phyloP scores from a whole-genome alignment of 2,888 invertebrate species.

The Machimus rusticus region DNA sequence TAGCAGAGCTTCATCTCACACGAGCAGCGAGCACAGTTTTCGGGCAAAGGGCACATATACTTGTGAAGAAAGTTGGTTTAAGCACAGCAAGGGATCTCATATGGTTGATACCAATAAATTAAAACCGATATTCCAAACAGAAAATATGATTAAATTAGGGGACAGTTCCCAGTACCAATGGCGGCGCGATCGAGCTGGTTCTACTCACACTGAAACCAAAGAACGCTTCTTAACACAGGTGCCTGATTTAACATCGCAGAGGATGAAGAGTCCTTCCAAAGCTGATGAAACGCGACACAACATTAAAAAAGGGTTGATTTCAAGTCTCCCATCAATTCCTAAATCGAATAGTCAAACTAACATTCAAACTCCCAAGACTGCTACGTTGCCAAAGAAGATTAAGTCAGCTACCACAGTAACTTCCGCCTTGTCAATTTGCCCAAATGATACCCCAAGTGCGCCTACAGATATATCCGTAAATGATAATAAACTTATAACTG shows the following conservation, averaged over 20 bases:
- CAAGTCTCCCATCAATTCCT: background rate
- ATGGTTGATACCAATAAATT: slow-evolving; percentile 57
- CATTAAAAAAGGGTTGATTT: background rate
- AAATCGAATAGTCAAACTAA: slow-evolving; percentile 23
- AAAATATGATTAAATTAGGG: slow-evolving; percentile 42
- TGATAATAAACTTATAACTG: background rate
- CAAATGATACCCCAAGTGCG: background rate
- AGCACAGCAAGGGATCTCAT: slow-evolving; percentile 59
- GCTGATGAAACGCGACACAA: background rate
- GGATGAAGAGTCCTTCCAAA: background rate
- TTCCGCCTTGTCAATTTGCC: background rate
- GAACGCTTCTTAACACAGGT: background rate
- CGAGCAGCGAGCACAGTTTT: background rate
- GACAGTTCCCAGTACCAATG: slow-evolving; percentile 42
- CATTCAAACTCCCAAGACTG: background rate
- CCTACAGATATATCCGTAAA: background rate
- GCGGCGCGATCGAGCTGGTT: background rate
- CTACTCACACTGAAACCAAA: background rate
- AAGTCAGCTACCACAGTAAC: slow-evolving; percentile 11
- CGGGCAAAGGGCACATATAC: background rate
- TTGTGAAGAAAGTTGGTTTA: slow-evolving; percentile 58
- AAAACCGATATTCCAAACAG: slow-evolving; percentile 50
- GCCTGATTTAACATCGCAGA: background rate
- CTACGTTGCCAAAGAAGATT: background rate
- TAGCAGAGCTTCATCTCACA: background rate